Percentiles rank a stretch among this genome's conserved stretches.
These are phyloP conservation scores for Grapholita molesta DNA, from an alignment of 1,140 invertebrate genomes.

Conservation along the genomic window DNA sequence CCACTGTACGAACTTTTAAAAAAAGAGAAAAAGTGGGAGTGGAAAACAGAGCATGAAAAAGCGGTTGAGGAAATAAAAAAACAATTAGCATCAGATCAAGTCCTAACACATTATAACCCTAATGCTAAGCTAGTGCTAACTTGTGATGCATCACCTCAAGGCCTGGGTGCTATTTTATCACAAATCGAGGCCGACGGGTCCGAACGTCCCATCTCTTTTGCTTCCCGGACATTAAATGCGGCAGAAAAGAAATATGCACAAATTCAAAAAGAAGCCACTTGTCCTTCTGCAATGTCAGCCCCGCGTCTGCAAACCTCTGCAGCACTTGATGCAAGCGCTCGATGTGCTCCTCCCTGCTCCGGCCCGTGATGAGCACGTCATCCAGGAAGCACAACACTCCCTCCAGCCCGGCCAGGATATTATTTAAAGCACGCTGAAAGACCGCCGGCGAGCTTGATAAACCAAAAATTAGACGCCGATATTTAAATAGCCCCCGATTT, in stretches of 20 bases:
- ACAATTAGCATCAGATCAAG: background rate
- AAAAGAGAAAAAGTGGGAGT: background rate
- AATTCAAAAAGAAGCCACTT: background rate
- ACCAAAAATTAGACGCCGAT: too few species aligned
- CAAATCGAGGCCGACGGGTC: background rate
- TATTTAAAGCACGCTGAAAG: too few species aligned
- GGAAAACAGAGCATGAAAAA: background rate
- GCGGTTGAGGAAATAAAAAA: background rate
- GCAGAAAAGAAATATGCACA: background rate
- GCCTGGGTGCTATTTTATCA: background rate
- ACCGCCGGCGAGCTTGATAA: too few species aligned
- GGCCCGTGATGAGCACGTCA: too few species aligned
- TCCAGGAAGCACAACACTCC: too few species aligned
- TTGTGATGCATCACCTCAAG: background rate
- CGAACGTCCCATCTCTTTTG: background rate
- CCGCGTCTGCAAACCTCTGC: too few species aligned
- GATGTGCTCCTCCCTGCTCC: too few species aligned
- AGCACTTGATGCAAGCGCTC: too few species aligned
- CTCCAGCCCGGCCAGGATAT: too few species aligned
- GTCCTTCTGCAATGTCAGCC: too few species aligned
- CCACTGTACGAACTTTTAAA: background rate
- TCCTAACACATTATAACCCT: background rate
- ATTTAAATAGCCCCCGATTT: too few species aligned
- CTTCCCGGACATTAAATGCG: background rate
- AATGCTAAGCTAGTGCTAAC: background rate